A percentile compares a stretch with the other conserved stretches of the same genome.
Evolutionary conservation across 2,113 vertebrate genomes (phyloP).

Genomic region (Syngnathus scovelli): DNA sequence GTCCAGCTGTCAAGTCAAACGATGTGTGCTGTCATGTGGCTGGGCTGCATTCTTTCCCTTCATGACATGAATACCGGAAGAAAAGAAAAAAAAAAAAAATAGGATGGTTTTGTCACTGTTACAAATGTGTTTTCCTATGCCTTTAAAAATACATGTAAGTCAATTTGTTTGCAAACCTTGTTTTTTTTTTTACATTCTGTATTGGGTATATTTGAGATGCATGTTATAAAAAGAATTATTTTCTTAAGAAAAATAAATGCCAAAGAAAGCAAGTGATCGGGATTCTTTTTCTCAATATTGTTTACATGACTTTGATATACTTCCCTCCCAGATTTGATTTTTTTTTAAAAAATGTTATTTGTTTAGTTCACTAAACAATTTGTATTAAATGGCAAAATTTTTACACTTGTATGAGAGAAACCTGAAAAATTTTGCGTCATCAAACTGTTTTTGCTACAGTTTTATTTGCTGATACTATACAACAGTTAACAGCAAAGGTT

Average conservation of each 20-base stretch:
- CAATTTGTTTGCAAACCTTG: constrained; percentile 26
- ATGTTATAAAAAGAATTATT: constrained; percentile 65
- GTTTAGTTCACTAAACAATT: no score
- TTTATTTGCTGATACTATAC: not conserved
- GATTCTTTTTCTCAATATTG: not conserved
- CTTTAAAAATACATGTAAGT: constrained; percentile 52
- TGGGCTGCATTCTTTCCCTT: constrained; percentile 12
- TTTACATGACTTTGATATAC: not conserved
- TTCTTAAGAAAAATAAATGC: constrained; percentile 61
- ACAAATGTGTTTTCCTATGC: constrained; percentile 45
- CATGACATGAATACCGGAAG: constrained; percentile 5
- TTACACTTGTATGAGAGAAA: no score
- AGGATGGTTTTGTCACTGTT: constrained; percentile 2
- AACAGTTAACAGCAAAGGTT: not conserved
- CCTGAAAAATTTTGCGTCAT: no score
- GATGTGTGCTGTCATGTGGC: not conserved
- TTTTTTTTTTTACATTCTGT: constrained; percentile 47
- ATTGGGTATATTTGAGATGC: constrained; percentile 50
- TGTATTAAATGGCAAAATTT: no score
- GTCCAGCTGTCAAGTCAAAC: constrained; percentile 18
- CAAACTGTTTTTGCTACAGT: no score
- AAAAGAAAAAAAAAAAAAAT: not conserved
- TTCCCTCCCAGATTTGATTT: not conserved
- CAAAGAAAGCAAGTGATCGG: not conserved
- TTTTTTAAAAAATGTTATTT: no score